Evolutionary conservation across 2,888 invertebrate genomes (phyloP).

Genomic region (Eupithecia subumbrata): DNA sequence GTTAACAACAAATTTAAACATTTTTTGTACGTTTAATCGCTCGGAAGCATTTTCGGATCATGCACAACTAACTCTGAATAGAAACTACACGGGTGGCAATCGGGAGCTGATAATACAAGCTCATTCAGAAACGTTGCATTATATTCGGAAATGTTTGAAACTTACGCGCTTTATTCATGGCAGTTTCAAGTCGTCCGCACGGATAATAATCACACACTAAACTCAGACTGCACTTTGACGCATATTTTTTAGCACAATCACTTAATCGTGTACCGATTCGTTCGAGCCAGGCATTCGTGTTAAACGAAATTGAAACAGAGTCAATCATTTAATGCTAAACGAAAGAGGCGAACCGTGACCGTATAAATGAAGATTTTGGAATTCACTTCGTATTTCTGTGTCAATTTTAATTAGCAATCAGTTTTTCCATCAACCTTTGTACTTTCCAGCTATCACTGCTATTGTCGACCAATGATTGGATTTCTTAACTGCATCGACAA

Average conservation of each 20-base stretch:
- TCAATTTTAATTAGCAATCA: constrained; percentile 83
- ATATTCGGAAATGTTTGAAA: constrained; percentile 41
- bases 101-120: constrained; percentile 39
- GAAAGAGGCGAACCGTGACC: constrained; percentile 80
- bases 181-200: constrained; percentile 64
- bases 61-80: constrained; percentile 73
- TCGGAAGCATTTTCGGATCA: constrained; percentile 76
- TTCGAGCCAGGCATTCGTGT: constrained; percentile 80
- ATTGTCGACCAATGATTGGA: constrained; percentile 72
- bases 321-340: constrained; percentile 82
- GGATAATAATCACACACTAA: constrained; percentile 76
- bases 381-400: constrained; percentile 81
- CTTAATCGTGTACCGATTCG: constrained; percentile 81
- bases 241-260: constrained; percentile 82
- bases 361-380: constrained; percentile 81
- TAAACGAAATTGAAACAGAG: constrained; percentile 83
- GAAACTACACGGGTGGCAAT: constrained; percentile 73
- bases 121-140: constrained; percentile 24
- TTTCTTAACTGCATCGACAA: constrained; percentile 69
- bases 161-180: constrained; percentile 81
- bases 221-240: constrained; percentile 66
- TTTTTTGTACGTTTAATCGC: constrained; percentile 78
- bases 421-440: constrained; percentile 77
- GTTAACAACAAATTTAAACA: constrained; percentile 83
- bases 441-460: constrained; percentile 71